A percentile compares a stretch with the other conserved stretches of the same genome.
Evolutionary conservation across 2,797 vertebrate species (phyloP).

Genomic region (Sitta carolinensis): DNA sequence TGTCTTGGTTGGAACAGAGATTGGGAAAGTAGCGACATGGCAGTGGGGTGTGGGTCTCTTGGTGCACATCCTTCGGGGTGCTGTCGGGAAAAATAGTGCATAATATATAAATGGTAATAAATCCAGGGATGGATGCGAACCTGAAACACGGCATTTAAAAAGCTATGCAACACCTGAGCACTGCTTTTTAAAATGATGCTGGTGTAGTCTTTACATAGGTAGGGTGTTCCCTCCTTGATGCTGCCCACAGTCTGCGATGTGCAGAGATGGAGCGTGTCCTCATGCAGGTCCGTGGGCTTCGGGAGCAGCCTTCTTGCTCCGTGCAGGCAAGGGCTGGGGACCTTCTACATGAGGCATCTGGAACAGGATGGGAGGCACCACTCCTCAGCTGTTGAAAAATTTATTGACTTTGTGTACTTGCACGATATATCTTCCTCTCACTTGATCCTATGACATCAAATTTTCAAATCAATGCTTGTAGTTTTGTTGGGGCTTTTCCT

Average conservation of each 20-base stretch:
- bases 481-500: background rate
- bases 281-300: fast-evolving
- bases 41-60: background rate
- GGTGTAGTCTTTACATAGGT: background rate
- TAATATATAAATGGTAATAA: background rate
- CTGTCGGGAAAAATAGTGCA: background rate
- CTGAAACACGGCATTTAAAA: background rate
- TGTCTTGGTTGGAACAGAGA: background rate
- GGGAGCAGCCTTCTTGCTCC: background rate
- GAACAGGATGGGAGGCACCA: background rate
- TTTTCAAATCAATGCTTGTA: background rate
- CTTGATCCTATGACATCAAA: background rate
- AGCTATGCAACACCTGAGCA: background rate
- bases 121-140: background rate
- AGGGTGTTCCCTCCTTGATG: background rate
- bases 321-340: background rate
- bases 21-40: background rate
- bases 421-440: background rate
- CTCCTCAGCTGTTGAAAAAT: background rate
- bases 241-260: fast-evolving
- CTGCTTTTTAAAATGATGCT: background rate
- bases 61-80: background rate
- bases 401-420: background rate
- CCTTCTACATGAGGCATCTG: background rate
- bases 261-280: background rate